These are phyloP conservation scores for Listrodromus nycthemerus DNA, from an alignment of 2,888 invertebrate species.

Conservation along the genomic window DNA sequence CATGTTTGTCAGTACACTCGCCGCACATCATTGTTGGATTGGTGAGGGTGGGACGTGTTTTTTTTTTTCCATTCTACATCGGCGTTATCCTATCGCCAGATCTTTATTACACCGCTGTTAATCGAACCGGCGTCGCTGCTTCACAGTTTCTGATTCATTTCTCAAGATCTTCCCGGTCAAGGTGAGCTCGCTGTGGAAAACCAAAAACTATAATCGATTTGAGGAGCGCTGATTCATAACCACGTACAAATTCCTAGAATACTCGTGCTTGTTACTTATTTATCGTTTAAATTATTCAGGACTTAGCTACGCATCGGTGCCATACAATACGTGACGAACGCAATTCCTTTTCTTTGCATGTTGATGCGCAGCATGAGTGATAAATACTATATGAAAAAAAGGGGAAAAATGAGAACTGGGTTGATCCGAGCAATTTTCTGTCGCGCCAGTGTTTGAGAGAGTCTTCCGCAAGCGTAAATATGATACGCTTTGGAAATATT, in stretches of 20 bases:
- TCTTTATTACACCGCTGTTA: neutral
- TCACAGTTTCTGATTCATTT: neutral
- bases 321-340: neutral
- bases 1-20: neutral
- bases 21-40: neutral
- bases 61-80: no score
- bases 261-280: neutral
- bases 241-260: neutral
- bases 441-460: slow-evolving; percentile 1
- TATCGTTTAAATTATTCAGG: neutral
- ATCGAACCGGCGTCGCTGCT: slow-evolving; percentile 19
- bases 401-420: neutral
- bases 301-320: neutral
- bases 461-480: neutral
- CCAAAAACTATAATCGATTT: neutral
- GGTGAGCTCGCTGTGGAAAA: neutral
- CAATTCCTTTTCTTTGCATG: neutral
- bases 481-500: slow-evolving; percentile 4
- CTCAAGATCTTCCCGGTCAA: neutral
- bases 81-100: neutral
- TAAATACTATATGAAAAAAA: neutral
- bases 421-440: neutral
- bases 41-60: slow-evolving; percentile 3
- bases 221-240: neutral
- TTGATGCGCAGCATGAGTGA: no score